Evolutionary conservation across 1,140 invertebrate genomes (phyloP).

Genomic region (Pantala flavescens): DNA sequence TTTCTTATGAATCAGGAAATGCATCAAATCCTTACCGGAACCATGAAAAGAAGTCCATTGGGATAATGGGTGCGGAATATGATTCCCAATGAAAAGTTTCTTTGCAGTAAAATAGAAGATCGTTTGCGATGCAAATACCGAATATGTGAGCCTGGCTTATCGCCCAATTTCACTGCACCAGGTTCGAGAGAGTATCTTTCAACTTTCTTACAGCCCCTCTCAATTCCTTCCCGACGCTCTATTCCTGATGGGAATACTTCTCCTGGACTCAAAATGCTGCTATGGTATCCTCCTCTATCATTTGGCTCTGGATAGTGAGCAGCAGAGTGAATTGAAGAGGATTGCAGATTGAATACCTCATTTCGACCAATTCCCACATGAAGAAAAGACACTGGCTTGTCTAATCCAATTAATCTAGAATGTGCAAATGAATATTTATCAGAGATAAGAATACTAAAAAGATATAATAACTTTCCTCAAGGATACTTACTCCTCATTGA

Average conservation of each 20-base stretch:
- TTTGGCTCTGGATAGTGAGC: background rate
- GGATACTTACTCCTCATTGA: slow-evolving; percentile 59
- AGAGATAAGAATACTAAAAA: too few relatives aligned
- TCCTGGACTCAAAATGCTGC: background rate
- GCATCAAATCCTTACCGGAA: slow-evolving; percentile 44
- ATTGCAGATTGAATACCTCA: background rate
- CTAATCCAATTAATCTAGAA: slow-evolving; percentile 50
- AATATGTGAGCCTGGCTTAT: slow-evolving; percentile 64
- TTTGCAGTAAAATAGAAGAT: background rate
- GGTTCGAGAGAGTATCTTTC: slow-evolving; percentile 55
- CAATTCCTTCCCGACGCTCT: background rate
- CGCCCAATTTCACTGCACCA: slow-evolving; percentile 77
- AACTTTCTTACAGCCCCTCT: background rate
- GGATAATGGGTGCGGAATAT: slow-evolving; percentile 78
- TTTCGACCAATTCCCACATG: slow-evolving; percentile 58
- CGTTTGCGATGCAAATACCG: background rate
- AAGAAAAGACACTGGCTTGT: slow-evolving; percentile 50
- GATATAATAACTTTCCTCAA: too few relatives aligned
- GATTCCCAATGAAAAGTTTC: slow-evolving; percentile 64
- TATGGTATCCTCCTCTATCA: background rate
- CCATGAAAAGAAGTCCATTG: slow-evolving; percentile 67
- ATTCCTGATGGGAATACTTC: background rate
- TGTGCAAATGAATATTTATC: slow-evolving; percentile 21
- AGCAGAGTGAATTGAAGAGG: background rate
- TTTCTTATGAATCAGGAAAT: too few relatives aligned